Evolutionary conservation across 2,113 vertebrate genomes (phyloP), one percentile per base, ranked within the genome.

Genomic region (Bothrops jararaca): DNA sequence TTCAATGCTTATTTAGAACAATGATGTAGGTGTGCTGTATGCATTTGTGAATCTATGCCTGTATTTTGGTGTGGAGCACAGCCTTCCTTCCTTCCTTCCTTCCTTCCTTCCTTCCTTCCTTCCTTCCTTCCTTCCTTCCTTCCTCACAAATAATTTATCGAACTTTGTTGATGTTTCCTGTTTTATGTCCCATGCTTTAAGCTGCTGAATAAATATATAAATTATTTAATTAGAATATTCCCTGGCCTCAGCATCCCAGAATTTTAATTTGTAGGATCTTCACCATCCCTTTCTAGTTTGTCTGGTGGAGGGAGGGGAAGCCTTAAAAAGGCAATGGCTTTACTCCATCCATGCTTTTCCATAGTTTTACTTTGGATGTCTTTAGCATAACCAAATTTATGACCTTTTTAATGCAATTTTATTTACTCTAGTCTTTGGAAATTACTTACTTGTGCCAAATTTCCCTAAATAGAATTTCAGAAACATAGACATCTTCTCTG

Each of bases 241-340:
- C 50, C 85, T 93, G 4, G 5, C 0, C 9, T 42, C 90, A 69
- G 39, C 3, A 57, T 12, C 87, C 29, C 54, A 29, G 26, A 12
- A 13, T 5, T 90, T 3, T 86, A 20, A 29, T 18, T 23, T 9
- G 0, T 3, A 3, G 20, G 86, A 80, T 86, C 48, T 5, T 89
- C 5, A 18, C 34, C 56, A 50, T 58, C 39, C 2, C 0, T 1
- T 45, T 94, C 89, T 52, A 10, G 52, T 54, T 0, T 0, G 34
- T 45, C 6, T 20, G 15, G 5, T 26, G 8, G n/a, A 5, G 29
- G 60, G 11, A n/a, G n/a, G 60, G 1, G 1, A 58, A 1, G 0
- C 0, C 0, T 22, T 85, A 80, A 22, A 91, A 20, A 94, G 13
- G 0, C 60, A 74, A 2, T 0, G 2, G 39, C 1, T 64, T 2